These are phyloP conservation scores for Acipenser ruthenus DNA, from an alignment of 2,797 vertebrate genomes.

Conservation along the genomic window DNA sequence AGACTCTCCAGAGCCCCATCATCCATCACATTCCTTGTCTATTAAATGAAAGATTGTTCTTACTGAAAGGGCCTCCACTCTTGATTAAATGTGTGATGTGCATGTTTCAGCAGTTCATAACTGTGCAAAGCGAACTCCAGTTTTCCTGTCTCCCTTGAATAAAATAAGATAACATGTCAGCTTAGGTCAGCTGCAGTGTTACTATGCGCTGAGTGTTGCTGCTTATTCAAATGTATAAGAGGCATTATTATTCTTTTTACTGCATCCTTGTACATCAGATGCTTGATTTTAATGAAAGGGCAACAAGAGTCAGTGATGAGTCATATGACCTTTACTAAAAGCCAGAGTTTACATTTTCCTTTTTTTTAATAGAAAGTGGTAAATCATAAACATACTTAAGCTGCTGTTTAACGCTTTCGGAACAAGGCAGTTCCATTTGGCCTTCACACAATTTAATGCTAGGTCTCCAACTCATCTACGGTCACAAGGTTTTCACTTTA, in stretches of 20 bases:
- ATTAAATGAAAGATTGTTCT: constrained; percentile 30
- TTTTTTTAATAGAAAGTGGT: constrained; percentile 10
- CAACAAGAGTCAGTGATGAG: constrained; percentile 6
- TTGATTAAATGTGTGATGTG: constrained; percentile 36
- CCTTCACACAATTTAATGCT: constrained; percentile 22
- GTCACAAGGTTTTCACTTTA: constrained; percentile 15
- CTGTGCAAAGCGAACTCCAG: constrained; percentile 14
- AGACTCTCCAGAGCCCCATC: constrained; percentile 14
- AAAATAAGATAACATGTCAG: not conserved
- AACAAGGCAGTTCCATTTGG: constrained; percentile 8
- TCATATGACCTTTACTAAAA: constrained; percentile 8
- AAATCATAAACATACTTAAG: constrained; percentile 1
- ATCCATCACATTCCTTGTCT: constrained; percentile 25
- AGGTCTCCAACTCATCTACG: constrained; percentile 6
- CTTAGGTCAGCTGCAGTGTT: not conserved
- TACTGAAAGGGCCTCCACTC: constrained; percentile 25
- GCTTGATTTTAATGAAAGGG: constrained; percentile 7
- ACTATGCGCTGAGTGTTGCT: not conserved
- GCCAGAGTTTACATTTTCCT: constrained; percentile 9
- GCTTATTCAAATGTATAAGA: not conserved
- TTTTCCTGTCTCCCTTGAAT: constrained; percentile 8
- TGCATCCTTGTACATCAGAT: not conserved
- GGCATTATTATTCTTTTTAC: constrained; percentile 3
- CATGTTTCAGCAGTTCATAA: constrained; percentile 29
- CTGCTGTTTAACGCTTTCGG: constrained; percentile 11